These are phyloP conservation scores for Chouioia cunea DNA, from an alignment of 2,888 invertebrate species.

Conservation along the genomic window DNA sequence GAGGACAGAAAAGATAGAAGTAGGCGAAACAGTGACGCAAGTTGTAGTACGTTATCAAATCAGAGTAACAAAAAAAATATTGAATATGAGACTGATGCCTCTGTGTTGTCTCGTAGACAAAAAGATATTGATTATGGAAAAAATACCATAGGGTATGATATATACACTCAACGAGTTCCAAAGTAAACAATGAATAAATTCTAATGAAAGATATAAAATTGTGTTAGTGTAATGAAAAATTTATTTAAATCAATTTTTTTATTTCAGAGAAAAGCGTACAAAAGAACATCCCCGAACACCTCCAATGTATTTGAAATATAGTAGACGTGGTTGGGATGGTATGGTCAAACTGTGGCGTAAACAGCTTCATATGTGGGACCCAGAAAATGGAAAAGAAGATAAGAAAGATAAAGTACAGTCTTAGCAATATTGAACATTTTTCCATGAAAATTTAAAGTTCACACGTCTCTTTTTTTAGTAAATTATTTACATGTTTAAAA, in stretches of 20 bases:
- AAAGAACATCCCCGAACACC: constrained; percentile 90
- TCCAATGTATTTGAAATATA: constrained; percentile 87
- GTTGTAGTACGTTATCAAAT: constrained; percentile 61
- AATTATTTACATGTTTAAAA: constrained; percentile 44
- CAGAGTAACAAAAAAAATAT: constrained; percentile 52
- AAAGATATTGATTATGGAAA: constrained; percentile 97
- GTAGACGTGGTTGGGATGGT: constrained; percentile 93
- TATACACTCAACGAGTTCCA: constrained; percentile 78
- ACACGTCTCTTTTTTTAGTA: constrained; percentile 42
- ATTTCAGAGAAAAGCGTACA: constrained; percentile 73
- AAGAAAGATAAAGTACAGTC: constrained; percentile 12
- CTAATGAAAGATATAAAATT: constrained; percentile 23
- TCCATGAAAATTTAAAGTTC: constrained; percentile 27
- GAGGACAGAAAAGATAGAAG: constrained; percentile 56
- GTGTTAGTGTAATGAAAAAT: constrained; percentile 26
- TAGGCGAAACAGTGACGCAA: constrained; percentile 60
- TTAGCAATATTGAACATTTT: constrained; percentile 27
- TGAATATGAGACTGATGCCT: constrained; percentile 80
- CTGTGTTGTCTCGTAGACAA: constrained; percentile 81
- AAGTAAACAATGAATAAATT: constrained; percentile 72
- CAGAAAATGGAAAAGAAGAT: constrained; percentile 61
- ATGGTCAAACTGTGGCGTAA: constrained; percentile 89
- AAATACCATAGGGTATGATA: constrained; percentile 88
- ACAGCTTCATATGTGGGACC: constrained; percentile 85
- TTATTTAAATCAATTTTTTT: constrained; percentile 17